Percentiles rank a stretch among this genome's conserved stretches.
phyloP scores from a whole-genome alignment of 2,113 vertebrate genomes.

The Chaetops frenatus region DNA sequence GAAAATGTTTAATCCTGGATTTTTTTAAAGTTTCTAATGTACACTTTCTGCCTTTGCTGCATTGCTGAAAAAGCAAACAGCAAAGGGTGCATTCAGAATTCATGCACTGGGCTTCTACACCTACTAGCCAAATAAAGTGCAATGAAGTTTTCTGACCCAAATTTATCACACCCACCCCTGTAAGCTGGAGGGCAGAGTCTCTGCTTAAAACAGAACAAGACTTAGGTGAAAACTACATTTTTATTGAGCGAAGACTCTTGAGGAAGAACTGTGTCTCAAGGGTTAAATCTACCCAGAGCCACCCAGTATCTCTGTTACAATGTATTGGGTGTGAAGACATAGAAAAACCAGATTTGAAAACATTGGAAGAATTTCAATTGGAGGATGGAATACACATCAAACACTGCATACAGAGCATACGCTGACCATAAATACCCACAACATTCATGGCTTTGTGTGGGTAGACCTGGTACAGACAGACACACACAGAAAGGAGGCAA shows the following conservation, averaged over 20 bases:
- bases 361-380: accelerated
- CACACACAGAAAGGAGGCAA: not conserved
- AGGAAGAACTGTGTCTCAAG: not conserved
- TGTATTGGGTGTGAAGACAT: not conserved
- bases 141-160: not conserved
- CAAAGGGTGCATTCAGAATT: not conserved
- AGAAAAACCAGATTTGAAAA: not conserved
- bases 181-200: not conserved
- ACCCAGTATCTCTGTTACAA: not conserved
- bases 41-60: not conserved
- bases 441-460: not conserved
- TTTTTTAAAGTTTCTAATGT: not conserved
- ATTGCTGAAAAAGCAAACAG: not conserved
- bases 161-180: not conserved
- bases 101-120: not conserved
- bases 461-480: not conserved
- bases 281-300: not conserved
- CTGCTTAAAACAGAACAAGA: not conserved
- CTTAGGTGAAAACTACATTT: not conserved
- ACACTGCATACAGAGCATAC: not conserved
- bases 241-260: not conserved
- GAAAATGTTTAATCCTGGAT: not conserved
- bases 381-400: not conserved
- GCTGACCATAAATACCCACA: not conserved
- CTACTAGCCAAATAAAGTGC: not conserved